Evolutionary conservation across 2,113 vertebrate genomes (phyloP), one percentile per base, ranked within the genome.

Genomic region (Elachura formosa): DNA sequence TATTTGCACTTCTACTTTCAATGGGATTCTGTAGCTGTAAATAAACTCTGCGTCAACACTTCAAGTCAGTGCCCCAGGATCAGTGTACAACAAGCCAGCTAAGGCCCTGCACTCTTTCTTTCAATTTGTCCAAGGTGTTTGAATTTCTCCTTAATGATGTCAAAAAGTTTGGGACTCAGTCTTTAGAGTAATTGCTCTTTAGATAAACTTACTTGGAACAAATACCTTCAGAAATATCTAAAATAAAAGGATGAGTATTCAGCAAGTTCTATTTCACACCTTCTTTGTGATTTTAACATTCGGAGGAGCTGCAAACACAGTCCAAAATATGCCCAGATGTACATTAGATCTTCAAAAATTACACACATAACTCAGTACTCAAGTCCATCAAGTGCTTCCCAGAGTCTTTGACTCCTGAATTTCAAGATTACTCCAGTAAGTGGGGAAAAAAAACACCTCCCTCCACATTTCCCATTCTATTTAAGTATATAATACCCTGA

Each of bases 301-400:
- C 62, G 28, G 10, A 91, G 43, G 33, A 87, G 41, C 23, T 55
- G 38, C 78, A 74, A 69, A 66, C 28, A 23, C 29, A 40, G 17
- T n/a, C 46, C 46, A 43, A 90, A 73, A 56, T 31, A 31, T 0
- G 3, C 15, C 34, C 75, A 61, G 71, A 21, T 41, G 56, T 36
- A 31, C 0, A 0, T 28, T 17, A 5, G 7, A 54, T 45, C 56
- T 71, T 79, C 71, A 61, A 29, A 54, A 58, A 45, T 41, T 34
- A 24, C 6, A 8, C 18, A 16, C 16, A 15, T 0, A 0, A 63
- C 52, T 72, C 4, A 1, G 18, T 13, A 49, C 31, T 41, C n/a
- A 9, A 81, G 17, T 28, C 25, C 38, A 68, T 48, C 36, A 54
- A n/a, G 28, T 15, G 18, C 31, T 40, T 80, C 45, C 14, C 31